These are phyloP conservation scores for Lutraria rhynchaena DNA, from an alignment of 1,140 invertebrate genomes.

Conservation along the genomic window DNA sequence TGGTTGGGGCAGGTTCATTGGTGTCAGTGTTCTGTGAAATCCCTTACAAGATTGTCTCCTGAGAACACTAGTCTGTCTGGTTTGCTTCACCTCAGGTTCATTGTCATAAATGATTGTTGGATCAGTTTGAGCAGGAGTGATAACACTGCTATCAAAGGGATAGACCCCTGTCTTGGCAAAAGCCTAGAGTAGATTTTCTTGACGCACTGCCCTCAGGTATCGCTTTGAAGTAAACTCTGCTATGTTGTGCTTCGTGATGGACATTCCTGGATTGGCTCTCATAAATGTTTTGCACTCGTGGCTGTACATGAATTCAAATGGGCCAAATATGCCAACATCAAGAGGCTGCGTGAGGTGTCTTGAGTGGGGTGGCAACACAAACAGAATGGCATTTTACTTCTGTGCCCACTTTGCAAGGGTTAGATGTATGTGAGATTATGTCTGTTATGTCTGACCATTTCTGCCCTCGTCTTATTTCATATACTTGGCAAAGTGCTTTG, in stretches of 20 bases:
- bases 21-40: background rate
- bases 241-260: slow-evolving; percentile 35
- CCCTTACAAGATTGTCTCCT: background rate
- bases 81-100: background rate
- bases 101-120: slow-evolving; percentile 40
- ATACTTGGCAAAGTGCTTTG: slow-evolving; percentile 78
- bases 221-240: background rate
- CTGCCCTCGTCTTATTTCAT: slow-evolving; percentile 64
- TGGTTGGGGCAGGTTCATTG: background rate
- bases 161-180: slow-evolving; percentile 28
- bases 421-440: slow-evolving; percentile 70
- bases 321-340: slow-evolving; percentile 61
- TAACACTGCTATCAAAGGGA: slow-evolving; percentile 21
- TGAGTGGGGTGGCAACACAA: slow-evolving; percentile 67
- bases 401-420: slow-evolving; percentile 55
- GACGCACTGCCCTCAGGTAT: slow-evolving; percentile 20
- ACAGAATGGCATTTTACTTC: slow-evolving; percentile 58
- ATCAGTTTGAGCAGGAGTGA: slow-evolving; percentile 22
- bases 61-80: background rate
- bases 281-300: slow-evolving; percentile 28
- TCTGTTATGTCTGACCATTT: slow-evolving; percentile 78
- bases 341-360: slow-evolving; percentile 62
- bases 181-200: slow-evolving; percentile 1
- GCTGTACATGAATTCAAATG: slow-evolving; percentile 57
- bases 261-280: background rate